Base-by-base conservation (phyloP, 2,113 vertebrate genomes). In the Erythrolamprus reginae region DNA sequence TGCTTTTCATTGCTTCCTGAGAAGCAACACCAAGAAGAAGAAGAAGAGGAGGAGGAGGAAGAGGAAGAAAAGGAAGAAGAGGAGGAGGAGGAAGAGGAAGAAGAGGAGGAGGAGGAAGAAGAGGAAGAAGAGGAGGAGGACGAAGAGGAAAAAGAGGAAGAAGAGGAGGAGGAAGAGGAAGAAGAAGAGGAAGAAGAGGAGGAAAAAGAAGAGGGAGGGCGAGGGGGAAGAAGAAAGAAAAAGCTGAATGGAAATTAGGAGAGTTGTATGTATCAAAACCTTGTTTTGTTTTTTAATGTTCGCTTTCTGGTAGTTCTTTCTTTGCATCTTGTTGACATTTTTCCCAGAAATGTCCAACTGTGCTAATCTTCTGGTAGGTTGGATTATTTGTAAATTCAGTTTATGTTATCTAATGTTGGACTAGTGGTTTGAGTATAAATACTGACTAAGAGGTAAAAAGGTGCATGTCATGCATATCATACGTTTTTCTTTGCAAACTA, bases 1-100 rank as follows among this genome's bases (percentile, higher is more conserved):
- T 77, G 15, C 38, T 23, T 87, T 77, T 93, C 82, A 23, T 92
- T 92, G 90, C 91, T 94, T 94, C 0, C 86, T 61, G 87, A 91
- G 88, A 87, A 92, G 0, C 94, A 93, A 83, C 89, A 77, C 86
- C 92, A 95, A 93, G 93, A 92, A 94, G 88, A 28, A 0, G 0
- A 85, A 52, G 15, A 88, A 0, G n/a, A n/a, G n/a, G n/a, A n/a
- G n/a, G n/a, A n/a, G n/a, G n/a, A n/a, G n/a, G n/a, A n/a, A n/a
- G n/a, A n/a, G n/a, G n/a, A n/a, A n/a, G n/a, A n/a, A n/a, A n/a
- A n/a, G n/a, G n/a, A n/a, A n/a, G n/a, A n/a, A n/a, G n/a, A n/a
- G n/a, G n/a, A n/a, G n/a, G n/a, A n/a, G n/a, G n/a, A n/a, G n/a
- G n/a, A n/a, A n/a, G n/a, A n/a, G n/a, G n/a, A n/a, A n/a, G n/a